Percentiles rank a stretch among this genome's conserved stretches.
phyloP scores from a whole-genome alignment of 2,113 vertebrate genomes.

The Triplophysa dalaica region DNA sequence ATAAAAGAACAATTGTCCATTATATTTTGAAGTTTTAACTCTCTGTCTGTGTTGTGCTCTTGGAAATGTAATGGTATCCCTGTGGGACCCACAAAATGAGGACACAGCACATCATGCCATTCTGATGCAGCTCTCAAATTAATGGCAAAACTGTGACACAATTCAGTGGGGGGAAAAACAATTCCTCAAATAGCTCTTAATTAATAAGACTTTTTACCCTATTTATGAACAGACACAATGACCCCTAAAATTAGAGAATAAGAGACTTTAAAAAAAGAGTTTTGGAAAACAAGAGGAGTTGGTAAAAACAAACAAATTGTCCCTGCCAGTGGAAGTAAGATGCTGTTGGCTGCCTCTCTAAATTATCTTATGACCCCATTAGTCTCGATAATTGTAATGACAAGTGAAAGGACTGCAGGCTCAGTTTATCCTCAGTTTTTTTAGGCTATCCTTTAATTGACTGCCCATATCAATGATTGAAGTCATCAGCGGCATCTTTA shows the following conservation, averaged over 20 bases:
- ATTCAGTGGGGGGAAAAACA: constrained; percentile 36
- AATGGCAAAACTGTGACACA: constrained; percentile 35
- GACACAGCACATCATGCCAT: constrained; percentile 21
- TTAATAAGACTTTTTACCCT: constrained; percentile 44
- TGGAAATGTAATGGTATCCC: background rate
- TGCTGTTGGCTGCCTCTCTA: constrained; percentile 37
- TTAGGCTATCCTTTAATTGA: background rate
- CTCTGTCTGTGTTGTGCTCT: constrained; percentile 14
- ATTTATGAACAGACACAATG: constrained; percentile 24
- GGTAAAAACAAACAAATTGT: background rate
- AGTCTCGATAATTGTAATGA: constrained; percentile 63
- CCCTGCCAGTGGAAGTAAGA: constrained; percentile 42
- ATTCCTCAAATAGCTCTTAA: constrained; percentile 43
- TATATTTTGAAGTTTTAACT: background rate
- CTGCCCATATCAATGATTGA: background rate
- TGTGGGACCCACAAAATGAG: constrained; percentile 39
- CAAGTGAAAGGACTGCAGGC: constrained; percentile 17
- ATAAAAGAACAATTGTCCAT: too few relatives aligned
- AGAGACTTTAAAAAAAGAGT: background rate
- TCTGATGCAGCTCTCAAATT: constrained; percentile 25
- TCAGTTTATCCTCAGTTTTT: too few relatives aligned
- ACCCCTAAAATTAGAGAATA: constrained; percentile 26
- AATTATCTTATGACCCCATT: constrained; percentile 66
- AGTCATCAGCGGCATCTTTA: constrained; percentile 31
- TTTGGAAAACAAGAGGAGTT: background rate